Base-by-base conservation (phyloP, 2,797 vertebrate species). In the Nyctibius grandis region DNA sequence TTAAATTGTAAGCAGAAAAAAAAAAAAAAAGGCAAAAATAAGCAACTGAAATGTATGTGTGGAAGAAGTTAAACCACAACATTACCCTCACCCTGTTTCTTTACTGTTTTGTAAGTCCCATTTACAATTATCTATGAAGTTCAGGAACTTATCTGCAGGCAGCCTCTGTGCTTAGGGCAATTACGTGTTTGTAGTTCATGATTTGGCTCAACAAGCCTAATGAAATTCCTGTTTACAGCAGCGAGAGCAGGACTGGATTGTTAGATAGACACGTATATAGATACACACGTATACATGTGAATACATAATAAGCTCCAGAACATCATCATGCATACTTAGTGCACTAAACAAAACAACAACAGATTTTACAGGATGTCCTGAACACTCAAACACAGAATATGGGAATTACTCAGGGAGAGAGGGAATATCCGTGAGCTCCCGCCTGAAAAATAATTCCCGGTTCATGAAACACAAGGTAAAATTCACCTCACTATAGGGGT, bases 201-300 rank as follows among this genome's bases (percentile, higher is more conserved):
- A 29, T 5, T 12, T 16, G 82, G 73, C 83, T 65, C 47, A 1
- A 18, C 0, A 38, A 91, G 47, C 36, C 9, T 42, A 14, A 20
- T 38, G 65, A 88, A 96, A 94, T 85, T 44, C 34, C 73, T 45
- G 26, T 93, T 96, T 50, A 65, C 19, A 54, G 59, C n/a, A 4
- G 79, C 3, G 0, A 42, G 56, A 87, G 56, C 44, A 8, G 74
- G 50, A 40, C 36, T 0, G 78, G 44, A 17, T 34, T 15, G 54
- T 5, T 34, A 85, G 74, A 29, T 2, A 79, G 26, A 60, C 45
- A 21, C 0, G 6, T 6, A n/a, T 1, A 59, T 8, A 53, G 63
- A 50, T 1, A 18, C 36, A 42, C 45, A 33, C 5, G 11, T 29
- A n/a, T 31, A 13, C 13, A 34, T 21, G 31, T 21, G 36, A 88